These are phyloP conservation scores for Vireo griseus DNA, from an alignment of 2,797 vertebrate genomes.

Conservation along the genomic window DNA sequence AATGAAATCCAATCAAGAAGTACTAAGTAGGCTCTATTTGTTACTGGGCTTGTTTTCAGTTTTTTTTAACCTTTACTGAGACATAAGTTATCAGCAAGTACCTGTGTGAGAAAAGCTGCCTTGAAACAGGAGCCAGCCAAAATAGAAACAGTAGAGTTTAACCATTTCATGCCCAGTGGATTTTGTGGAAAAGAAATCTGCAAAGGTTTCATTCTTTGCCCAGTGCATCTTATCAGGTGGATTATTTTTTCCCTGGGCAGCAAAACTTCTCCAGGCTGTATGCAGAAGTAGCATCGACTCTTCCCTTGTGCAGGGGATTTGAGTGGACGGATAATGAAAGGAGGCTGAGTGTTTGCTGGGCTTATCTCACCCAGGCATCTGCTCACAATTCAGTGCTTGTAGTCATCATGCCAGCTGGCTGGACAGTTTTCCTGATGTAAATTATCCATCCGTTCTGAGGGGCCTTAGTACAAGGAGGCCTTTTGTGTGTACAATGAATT, in stretches of 20 bases:
- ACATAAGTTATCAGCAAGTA: background rate
- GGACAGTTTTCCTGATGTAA: constrained; percentile 60
- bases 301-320: background rate
- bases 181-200: background rate
- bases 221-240: background rate
- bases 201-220: background rate
- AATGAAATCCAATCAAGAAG: background rate
- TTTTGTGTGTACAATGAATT: constrained; percentile 66
- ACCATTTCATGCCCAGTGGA: background rate
- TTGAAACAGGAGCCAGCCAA: background rate
- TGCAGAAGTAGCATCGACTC: background rate
- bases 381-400: constrained; percentile 69
- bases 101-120: background rate
- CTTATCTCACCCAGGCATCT: constrained; percentile 69
- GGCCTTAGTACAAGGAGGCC: constrained; percentile 65
- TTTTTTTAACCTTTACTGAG: background rate
- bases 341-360: background rate
- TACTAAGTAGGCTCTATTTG: background rate
- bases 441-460: constrained; percentile 67
- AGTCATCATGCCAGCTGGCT: constrained; percentile 54
- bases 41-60: background rate
- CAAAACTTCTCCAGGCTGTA: background rate
- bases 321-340: background rate
- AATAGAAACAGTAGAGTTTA: background rate
- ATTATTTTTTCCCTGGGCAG: background rate